A percentile compares a stretch with the other conserved stretches of the same genome.
Conservation (phyloP, 2,797 vertebrate species). For the Pipistrellus pygmaeus region DNA sequence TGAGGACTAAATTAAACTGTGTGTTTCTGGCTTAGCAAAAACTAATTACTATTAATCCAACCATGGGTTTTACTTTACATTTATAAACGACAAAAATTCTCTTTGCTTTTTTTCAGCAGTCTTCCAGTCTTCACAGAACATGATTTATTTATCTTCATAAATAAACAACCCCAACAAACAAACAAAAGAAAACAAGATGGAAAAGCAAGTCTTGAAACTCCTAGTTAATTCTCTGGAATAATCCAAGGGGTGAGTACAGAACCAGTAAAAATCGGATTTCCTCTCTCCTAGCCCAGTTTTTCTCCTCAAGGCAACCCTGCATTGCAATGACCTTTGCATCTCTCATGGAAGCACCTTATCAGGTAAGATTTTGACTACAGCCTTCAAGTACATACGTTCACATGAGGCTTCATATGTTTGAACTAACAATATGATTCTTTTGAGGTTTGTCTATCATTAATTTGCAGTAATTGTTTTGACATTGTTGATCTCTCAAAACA, state of each 20-base stretch:
- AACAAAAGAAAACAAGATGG: background rate
- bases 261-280: slow-evolving; percentile 16
- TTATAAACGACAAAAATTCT: slow-evolving; percentile 38
- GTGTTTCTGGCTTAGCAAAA: slow-evolving; percentile 57
- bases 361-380: slow-evolving; percentile 43
- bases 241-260: slow-evolving; percentile 23
- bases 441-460: slow-evolving; percentile 68
- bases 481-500: slow-evolving; percentile 72
- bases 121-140: slow-evolving; percentile 18
- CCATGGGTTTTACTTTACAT: background rate
- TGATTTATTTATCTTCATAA: slow-evolving; percentile 38
- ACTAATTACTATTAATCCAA: slow-evolving; percentile 47
- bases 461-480: slow-evolving; percentile 79
- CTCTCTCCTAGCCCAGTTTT: background rate
- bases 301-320: background rate
- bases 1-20: slow-evolving; percentile 43
- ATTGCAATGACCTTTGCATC: background rate
- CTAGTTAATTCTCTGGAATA: slow-evolving; percentile 31
- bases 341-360: background rate
- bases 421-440: slow-evolving; percentile 64
- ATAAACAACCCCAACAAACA: background rate
- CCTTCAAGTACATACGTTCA: background rate
- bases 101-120: background rate
- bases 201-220: slow-evolving; percentile 3
- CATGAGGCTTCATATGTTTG: slow-evolving; percentile 32